phyloP scores from a whole-genome alignment of 2,797 vertebrate species.

The Halcyon leucocephala region DNA sequence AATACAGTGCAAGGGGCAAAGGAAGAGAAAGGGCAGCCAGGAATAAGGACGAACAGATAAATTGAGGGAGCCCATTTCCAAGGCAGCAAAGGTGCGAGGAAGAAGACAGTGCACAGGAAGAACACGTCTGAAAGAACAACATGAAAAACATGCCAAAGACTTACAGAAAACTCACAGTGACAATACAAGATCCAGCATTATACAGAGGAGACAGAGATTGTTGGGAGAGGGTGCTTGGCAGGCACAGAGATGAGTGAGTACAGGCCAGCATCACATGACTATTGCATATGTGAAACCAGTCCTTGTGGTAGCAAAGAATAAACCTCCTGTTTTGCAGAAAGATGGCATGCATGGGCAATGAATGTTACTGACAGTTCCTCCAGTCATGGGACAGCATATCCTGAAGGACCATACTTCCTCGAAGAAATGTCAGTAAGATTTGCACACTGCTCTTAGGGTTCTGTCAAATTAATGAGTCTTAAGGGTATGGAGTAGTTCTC shows the following conservation, averaged over 20 bases:
- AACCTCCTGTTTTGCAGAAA: not conserved
- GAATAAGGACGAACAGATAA: not conserved
- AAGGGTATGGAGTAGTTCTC: constrained; percentile 22
- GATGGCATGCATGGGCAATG: not conserved
- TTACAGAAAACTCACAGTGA: not conserved
- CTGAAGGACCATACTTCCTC: not conserved
- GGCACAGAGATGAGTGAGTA: not conserved
- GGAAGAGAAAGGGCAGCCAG: not conserved
- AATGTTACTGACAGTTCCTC: not conserved
- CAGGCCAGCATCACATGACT: not conserved
- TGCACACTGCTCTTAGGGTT: constrained; percentile 31
- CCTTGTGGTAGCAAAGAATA: not conserved
- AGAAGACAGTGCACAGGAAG: not conserved
- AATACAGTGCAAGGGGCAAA: not conserved
- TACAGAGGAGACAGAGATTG: not conserved
- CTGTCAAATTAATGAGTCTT: constrained; percentile 64
- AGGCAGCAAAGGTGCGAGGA: not conserved
- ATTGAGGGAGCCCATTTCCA: not conserved
- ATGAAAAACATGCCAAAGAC: not conserved
- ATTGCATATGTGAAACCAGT: not conserved
- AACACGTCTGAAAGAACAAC: not conserved
- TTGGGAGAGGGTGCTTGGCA: not conserved
- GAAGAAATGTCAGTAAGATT: constrained; percentile 29
- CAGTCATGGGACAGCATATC: not conserved
- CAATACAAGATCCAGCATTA: not conserved